Conservation (phyloP, 1,140 invertebrate genomes). For the Caenorhabditis brenneri region DNA sequence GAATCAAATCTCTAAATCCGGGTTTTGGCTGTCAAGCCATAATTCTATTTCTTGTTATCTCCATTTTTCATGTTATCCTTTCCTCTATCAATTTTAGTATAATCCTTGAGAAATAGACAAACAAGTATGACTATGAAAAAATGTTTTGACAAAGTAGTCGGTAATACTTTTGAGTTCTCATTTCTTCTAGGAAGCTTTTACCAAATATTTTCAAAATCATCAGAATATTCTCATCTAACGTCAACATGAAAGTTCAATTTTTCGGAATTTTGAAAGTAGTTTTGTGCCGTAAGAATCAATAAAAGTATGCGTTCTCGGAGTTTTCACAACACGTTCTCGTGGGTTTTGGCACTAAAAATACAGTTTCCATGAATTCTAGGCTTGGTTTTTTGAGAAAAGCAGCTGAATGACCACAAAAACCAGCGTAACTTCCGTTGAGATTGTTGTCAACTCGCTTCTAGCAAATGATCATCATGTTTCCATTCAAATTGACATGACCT, state of each 20-base stretch:
- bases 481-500: slow-evolving; percentile 30
- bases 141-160: neutral
- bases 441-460: neutral
- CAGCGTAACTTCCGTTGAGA: neutral
- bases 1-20: slow-evolving; percentile 22
- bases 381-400: neutral
- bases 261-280: too few species aligned
- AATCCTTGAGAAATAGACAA: neutral
- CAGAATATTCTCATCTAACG: too few species aligned
- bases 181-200: too few species aligned
- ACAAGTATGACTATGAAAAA: neutral
- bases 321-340: too few species aligned
- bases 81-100: slow-evolving; percentile 16
- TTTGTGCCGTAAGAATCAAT: neutral
- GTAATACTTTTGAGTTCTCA: too few species aligned
- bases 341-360: too few species aligned
- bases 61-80: neutral
- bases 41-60: slow-evolving; percentile 30
- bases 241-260: too few species aligned
- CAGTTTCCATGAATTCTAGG: too few species aligned
- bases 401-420: neutral
- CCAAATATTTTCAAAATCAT: too few species aligned
- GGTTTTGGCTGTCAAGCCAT: neutral
- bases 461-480: neutral
- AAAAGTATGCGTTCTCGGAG: too few species aligned